These are phyloP conservation scores for Hepsetus odoe DNA, from an alignment of 2,113 vertebrate genomes.

Conservation along the genomic window DNA sequence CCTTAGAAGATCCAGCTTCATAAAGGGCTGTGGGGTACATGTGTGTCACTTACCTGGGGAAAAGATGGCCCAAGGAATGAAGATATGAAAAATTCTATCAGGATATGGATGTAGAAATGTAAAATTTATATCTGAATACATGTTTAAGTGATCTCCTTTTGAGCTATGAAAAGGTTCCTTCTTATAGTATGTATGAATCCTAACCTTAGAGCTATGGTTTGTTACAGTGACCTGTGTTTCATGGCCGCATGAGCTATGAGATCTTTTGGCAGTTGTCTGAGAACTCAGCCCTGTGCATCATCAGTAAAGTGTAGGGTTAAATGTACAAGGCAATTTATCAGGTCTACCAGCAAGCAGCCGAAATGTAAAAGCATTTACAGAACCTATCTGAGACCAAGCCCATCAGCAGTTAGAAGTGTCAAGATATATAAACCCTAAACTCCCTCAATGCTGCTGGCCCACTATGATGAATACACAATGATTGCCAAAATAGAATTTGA, in stretches of 20 bases:
- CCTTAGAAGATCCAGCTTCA: too few species aligned
- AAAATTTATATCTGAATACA: too few species aligned
- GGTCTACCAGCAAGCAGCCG: constrained; percentile 47
- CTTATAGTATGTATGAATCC: too few species aligned
- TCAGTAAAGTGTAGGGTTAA: constrained; percentile 55
- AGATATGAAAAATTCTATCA: too few species aligned
- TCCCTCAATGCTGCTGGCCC: constrained; percentile 38
- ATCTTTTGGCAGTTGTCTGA: constrained; percentile 62
- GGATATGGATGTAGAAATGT: too few species aligned
- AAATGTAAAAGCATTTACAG: constrained; percentile 56
- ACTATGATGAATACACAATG: constrained; percentile 58
- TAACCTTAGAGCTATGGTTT: constrained; percentile 12
- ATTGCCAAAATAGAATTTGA: too few species aligned
- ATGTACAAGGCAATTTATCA: constrained; percentile 64
- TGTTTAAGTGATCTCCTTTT: too few species aligned
- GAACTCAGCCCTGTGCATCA: constrained; percentile 45
- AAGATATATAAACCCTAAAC: constrained; percentile 53
- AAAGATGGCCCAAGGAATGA: too few species aligned
- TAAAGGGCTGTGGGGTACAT: too few species aligned
- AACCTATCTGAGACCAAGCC: constrained; percentile 44
- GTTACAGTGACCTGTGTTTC: constrained; percentile 33
- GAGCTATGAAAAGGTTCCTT: neutral
- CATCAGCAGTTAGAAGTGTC: constrained; percentile 57
- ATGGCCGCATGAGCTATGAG: constrained; percentile 45
- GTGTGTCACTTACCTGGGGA: too few species aligned